Percentiles rank a stretch among this genome's conserved stretches.
phyloP scores from a whole-genome alignment of 2,113 vertebrate species.

The Genyomyrus donnyi region DNA sequence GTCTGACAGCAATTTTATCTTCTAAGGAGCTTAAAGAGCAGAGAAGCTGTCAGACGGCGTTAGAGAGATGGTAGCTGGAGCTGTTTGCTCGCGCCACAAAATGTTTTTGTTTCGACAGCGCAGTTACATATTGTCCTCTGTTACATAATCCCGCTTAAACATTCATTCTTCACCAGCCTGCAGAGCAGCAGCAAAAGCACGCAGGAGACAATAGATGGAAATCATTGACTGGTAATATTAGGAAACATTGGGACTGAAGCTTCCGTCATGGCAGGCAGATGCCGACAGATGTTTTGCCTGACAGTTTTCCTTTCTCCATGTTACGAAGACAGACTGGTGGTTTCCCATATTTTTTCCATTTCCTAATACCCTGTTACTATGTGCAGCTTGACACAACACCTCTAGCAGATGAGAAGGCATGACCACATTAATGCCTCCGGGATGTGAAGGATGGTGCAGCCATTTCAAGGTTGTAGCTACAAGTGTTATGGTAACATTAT shows the following conservation, averaged over 20 bases:
- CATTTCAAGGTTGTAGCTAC: neutral
- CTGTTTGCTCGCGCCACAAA: neutral
- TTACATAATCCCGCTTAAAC: neutral
- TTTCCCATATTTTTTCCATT: neutral
- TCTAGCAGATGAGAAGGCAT: neutral
- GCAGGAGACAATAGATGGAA: neutral
- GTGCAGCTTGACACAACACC: neutral
- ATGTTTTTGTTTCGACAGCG: neutral
- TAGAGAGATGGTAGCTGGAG: neutral
- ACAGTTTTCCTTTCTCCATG: neutral
- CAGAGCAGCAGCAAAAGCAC: neutral
- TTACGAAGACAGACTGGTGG: neutral
- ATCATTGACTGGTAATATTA: neutral
- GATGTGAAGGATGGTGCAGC: neutral
- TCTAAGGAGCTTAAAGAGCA: neutral
- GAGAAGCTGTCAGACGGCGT: neutral
- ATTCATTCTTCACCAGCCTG: neutral
- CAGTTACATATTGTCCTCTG: neutral
- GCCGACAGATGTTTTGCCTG: neutral
- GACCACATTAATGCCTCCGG: neutral
- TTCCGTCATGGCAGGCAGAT: neutral
- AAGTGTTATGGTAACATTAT: neutral
- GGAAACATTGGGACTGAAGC: too few species aligned
- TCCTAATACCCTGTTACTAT: neutral
- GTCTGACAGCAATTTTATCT: slow-evolving; percentile 1